These are phyloP conservation scores for Aporophyla lueneburgensis DNA, from an alignment of 2,888 invertebrate species.

Conservation along the genomic window DNA sequence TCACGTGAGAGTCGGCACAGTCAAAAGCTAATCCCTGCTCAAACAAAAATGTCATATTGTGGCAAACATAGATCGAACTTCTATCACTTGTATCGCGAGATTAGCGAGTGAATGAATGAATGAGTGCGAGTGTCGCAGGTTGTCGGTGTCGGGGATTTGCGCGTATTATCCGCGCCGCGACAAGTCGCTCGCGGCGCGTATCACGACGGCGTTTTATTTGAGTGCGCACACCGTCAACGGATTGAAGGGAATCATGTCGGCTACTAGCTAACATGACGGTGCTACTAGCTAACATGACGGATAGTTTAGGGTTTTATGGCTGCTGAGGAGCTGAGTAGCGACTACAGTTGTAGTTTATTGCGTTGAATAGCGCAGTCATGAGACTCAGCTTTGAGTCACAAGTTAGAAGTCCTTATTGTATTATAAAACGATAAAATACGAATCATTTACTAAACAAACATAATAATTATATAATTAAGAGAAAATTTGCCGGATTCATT, in stretches of 20 bases:
- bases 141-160: constrained; percentile 35
- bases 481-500: background rate
- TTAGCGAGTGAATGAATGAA: background rate
- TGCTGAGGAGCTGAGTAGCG: background rate
- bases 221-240: background rate
- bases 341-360: background rate
- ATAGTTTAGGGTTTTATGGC: background rate
- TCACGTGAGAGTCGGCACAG: background rate
- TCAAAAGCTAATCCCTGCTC: constrained; percentile 35
- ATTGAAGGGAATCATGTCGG: constrained; percentile 12
- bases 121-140: constrained; percentile 3
- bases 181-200: constrained; percentile 15
- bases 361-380: background rate
- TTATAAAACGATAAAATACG: background rate
- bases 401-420: background rate
- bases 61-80: background rate
- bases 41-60: constrained; percentile 12
- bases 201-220: constrained; percentile 16
- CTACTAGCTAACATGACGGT: background rate
- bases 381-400: background rate
- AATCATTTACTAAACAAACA: background rate
- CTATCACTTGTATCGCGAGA: constrained; percentile 1
- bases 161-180: constrained; percentile 34
- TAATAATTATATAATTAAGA: background rate
- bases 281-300: background rate